A percentile compares a stretch with the other conserved stretches of the same genome.
phyloP scores from a whole-genome alignment of 2,113 vertebrate species.

The Sterna hirundo region DNA sequence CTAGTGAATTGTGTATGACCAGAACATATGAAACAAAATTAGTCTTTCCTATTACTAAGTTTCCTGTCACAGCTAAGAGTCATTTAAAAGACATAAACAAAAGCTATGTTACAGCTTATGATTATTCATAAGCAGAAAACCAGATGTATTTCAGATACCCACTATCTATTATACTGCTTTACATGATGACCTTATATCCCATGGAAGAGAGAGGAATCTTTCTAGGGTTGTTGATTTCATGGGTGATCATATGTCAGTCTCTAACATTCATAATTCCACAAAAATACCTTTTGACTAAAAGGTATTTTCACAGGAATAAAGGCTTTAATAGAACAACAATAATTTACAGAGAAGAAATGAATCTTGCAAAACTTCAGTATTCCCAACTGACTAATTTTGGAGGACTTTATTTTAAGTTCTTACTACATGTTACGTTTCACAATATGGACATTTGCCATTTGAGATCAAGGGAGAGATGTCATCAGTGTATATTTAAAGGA shows the following conservation, averaged over 20 bases:
- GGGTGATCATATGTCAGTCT: neutral
- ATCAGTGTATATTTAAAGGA: neutral
- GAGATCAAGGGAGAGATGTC: neutral
- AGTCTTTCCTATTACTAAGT: neutral
- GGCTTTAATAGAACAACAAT: neutral
- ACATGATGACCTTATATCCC: neutral
- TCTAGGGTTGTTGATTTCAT: neutral
- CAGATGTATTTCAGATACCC: neutral
- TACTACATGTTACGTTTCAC: neutral
- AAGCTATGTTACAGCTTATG: neutral
- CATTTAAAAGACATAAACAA: neutral
- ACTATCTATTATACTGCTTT: neutral
- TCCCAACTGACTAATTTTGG: neutral
- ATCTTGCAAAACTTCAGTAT: neutral
- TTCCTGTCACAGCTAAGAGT: neutral
- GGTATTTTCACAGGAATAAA: neutral
- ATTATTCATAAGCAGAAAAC: neutral
- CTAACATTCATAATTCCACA: neutral
- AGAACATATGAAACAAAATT: constrained; percentile 12
- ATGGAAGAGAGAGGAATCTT: neutral
- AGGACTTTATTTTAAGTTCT: neutral
- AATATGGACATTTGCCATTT: neutral
- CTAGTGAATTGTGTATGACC: neutral
- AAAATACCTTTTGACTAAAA: neutral
- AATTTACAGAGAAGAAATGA: neutral